These are phyloP conservation scores for Eidolon dupreanum DNA, from an alignment of 2,797 vertebrate genomes.

Conservation along the genomic window DNA sequence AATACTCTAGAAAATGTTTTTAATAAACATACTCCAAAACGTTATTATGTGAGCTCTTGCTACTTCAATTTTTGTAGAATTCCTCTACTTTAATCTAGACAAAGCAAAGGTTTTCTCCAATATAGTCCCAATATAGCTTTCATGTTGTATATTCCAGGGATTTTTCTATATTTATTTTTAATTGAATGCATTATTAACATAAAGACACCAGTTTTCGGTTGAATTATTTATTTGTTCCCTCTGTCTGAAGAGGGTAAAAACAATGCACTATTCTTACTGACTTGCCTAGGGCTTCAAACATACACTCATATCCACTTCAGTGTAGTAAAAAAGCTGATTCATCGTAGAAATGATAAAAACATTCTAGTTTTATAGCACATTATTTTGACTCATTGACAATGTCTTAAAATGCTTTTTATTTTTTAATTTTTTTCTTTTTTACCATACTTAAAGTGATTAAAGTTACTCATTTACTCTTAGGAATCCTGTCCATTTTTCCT, in stretches of 20 bases:
- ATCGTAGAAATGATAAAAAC: background rate
- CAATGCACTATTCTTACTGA: background rate
- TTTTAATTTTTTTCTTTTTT: background rate
- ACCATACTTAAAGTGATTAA: background rate
- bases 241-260: background rate
- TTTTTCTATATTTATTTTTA: slow-evolving; percentile 28
- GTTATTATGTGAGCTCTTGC: background rate
- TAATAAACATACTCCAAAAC: slow-evolving; percentile 28
- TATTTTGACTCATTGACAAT: background rate
- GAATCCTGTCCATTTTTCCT: background rate
- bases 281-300: slow-evolving; percentile 1
- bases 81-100: background rate
- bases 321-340: background rate
- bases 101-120: slow-evolving; percentile 20
- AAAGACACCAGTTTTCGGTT: slow-evolving; percentile 22
- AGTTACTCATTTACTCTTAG: background rate
- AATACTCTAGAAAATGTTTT: slow-evolving; percentile 1
- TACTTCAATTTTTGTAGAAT: slow-evolving; percentile 6
- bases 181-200: background rate
- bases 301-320: background rate
- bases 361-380: background rate
- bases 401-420: background rate
- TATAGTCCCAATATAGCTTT: background rate
- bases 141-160: background rate
- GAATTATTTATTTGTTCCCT: slow-evolving; percentile 42